Base-by-base conservation (phyloP, 2,113 vertebrate genomes). In the Tetrax tetrax region DNA sequence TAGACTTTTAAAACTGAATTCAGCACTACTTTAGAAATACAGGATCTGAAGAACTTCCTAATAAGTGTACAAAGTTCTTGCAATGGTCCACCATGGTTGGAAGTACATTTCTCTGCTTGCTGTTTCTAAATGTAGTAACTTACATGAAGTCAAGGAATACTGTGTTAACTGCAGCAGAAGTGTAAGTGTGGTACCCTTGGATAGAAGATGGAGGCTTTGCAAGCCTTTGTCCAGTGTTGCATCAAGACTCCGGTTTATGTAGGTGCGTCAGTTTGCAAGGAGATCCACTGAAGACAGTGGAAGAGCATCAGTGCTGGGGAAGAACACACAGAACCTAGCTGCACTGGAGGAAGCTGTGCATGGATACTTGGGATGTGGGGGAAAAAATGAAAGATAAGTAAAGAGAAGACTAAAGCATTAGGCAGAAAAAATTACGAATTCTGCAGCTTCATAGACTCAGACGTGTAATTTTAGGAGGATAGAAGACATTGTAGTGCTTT, bases 1-100 rank as follows among this genome's bases (percentile, higher is more conserved):
- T 10, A 66, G 12, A 43, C 7, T 83, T 61, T 75, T 56, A 88
- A 97, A 91, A 94, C 25, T 7, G 11, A 77, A 82, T 59, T 78
- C 14, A 81, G 23, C 23, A 35, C 10, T 51, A 37, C 35, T 84
- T 81, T 9, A 65, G 54, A 72, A 80, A 77, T 29, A 21, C 0
- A 6, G 79, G 25, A 70, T 18, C 54, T 19, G 38, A 89, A 75
- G 47, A 66, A 89, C 4, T 1, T 63, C 35, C 74, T 9, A 63
- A 7, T 37, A 71, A 81, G 17, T 8, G 29, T 5, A 43, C 14
- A 9, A 84, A 51, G 50, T 17, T 88, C 24, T 50, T 64, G 20
- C 1, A 12, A 9, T 4, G 10, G 10, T 54, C 19, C n/a, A 45
- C 28, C 20, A n/a, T 0, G 9, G 17, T 17, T 74, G 23, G 31